Base-by-base conservation (phyloP, 2,888 invertebrate genomes). In the Drosophila atroscutellata region DNA sequence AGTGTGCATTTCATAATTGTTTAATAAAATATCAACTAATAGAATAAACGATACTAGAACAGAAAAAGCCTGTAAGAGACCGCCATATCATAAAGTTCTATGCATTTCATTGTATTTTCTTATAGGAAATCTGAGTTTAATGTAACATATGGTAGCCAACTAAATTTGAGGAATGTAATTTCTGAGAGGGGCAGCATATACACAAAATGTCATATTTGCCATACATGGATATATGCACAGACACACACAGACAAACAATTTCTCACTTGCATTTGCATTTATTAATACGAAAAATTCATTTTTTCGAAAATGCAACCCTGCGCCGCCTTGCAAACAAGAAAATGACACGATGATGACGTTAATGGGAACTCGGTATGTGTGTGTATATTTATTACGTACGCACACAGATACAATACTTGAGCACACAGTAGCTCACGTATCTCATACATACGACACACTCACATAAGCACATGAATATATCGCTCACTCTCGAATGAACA, bases 311-410 rank as follows among this genome's bases (percentile, higher is more conserved):
- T 86, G 86, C 86, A 86, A 88, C 86, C 88, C 86, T 86, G 86
- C 79, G 86, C 75, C 81, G 68, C 57, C 72, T 74, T 73, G 83
- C 89, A 83, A 85, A 86, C 83, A 88, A 91, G 84, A 91, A 77
- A 84, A 90, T 91, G 91, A 91, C 91, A 90, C 83, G 91, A 91
- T 91, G 91, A 91, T 91, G 91, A 91, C 91, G 91, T 91, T 91
- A 91, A 91, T 91, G 84, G 87, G 85, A 86, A 83, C 85, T 91
- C 62, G 72, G 73, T 75, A 63, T 72, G 72, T 81, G 73, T 83
- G 73, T 81, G 72, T 90, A 75, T 85, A 75, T 77, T 67, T 72
- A 87, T 78, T 74, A 72, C 68, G 69, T 72, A 66, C 77, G 75
- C 73, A 81, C 39, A 79, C 52, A 76, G 66, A 74, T 71, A 80